Conservation (phyloP, 2,888 invertebrate species). For the Heterodera filipjevi region DNA sequence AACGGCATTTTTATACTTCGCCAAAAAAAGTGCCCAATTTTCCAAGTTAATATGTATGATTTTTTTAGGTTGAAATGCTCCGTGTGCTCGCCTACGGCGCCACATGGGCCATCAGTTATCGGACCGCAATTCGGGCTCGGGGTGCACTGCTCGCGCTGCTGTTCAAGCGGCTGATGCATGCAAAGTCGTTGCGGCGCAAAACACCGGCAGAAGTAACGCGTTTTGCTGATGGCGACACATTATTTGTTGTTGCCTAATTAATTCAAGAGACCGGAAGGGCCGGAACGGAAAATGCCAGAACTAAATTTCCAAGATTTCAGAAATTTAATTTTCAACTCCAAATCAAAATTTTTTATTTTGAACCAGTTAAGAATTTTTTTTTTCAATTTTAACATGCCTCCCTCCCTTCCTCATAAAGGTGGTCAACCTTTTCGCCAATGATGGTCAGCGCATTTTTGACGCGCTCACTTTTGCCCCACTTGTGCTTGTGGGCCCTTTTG, state of each 20-base stretch:
- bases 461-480: constrained; percentile 67
- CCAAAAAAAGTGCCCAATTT: too few species aligned
- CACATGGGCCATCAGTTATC: constrained; percentile 67
- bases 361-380: too few species aligned
- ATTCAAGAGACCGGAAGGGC: too few species aligned
- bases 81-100: constrained; percentile 66
- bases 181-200: constrained; percentile 64
- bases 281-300: too few species aligned
- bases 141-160: constrained; percentile 66
- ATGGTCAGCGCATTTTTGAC: constrained; percentile 68
- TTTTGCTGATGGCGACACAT: background rate
- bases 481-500: constrained; percentile 66
- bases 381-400: too few species aligned
- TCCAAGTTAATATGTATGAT: background rate
- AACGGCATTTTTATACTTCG: too few species aligned
- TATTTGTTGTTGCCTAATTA: too few species aligned
- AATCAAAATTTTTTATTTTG: too few species aligned
- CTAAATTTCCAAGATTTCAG: too few species aligned
- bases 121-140: constrained; percentile 66
- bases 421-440: constrained; percentile 68
- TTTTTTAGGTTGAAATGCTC: constrained; percentile 62
- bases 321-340: too few species aligned
- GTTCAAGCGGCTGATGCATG: constrained; percentile 66
- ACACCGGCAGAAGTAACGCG: constrained; percentile 66
- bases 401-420: constrained; percentile 65